Conservation (phyloP, 2,113 vertebrate species). For the Prietella phreatophila region DNA sequence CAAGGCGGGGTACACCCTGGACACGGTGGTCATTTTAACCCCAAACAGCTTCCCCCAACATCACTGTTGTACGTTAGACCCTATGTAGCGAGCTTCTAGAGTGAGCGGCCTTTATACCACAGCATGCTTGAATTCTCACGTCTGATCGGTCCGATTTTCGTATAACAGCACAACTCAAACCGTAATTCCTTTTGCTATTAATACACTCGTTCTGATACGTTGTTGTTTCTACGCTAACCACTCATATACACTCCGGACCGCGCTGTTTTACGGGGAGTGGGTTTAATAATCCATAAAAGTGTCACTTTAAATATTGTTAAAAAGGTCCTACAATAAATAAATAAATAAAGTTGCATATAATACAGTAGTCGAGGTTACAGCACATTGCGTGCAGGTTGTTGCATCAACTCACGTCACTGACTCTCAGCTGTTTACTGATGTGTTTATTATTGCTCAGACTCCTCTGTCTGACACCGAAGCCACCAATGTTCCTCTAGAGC, state of each 20-base stretch:
- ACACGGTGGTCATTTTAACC: no score
- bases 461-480: background rate
- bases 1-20: no score
- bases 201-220: background rate
- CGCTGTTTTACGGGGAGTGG: no score
- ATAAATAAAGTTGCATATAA: background rate
- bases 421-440: background rate
- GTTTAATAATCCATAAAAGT: background rate
- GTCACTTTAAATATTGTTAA: background rate
- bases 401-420: background rate
- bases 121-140: no score
- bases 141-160: background rate
- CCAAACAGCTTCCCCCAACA: no score
- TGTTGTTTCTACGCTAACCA: no score
- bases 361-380: background rate
- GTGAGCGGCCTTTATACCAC: no score
- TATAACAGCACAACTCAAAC: background rate
- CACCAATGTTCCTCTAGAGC: background rate
- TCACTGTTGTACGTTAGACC: no score
- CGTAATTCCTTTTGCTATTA: background rate
- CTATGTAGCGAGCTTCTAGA: no score
- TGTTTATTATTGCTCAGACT: background rate
- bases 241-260: no score
- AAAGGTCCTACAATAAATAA: background rate
- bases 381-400: background rate